Percentiles rank a stretch among this genome's conserved stretches.
These are phyloP conservation scores for Gymnobelideus leadbeateri DNA, from an alignment of 2,113 vertebrate species.

Conservation along the genomic window DNA sequence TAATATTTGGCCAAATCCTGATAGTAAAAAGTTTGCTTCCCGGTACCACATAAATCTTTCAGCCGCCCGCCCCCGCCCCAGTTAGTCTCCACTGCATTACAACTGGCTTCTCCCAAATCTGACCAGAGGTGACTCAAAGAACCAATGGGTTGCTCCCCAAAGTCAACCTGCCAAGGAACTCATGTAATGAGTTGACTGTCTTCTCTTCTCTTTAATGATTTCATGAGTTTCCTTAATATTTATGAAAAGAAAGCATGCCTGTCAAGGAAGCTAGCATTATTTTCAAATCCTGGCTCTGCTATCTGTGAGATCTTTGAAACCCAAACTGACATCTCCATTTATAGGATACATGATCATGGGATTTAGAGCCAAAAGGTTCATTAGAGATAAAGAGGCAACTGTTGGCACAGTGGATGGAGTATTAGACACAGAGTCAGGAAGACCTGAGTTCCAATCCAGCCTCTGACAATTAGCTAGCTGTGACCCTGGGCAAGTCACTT, in stretches of 20 bases:
- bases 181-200: background rate
- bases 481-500: too few relatives aligned
- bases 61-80: too few relatives aligned
- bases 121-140: conserved; percentile 37
- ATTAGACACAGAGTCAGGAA: too few relatives aligned
- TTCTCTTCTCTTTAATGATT: conserved; percentile 14
- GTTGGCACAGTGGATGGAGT: too few relatives aligned
- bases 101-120: conserved; percentile 36
- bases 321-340: conserved; percentile 32
- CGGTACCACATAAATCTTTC: conserved; percentile 55
- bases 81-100: conserved; percentile 31
- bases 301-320: conserved; percentile 4
- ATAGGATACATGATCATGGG: too few relatives aligned
- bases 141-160: background rate
- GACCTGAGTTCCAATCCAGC: too few relatives aligned
- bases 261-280: background rate
- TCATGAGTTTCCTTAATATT: conserved; percentile 41
- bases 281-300: background rate
- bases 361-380: too few relatives aligned
- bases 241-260: conserved; percentile 28
- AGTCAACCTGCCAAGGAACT: background rate
- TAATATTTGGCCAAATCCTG: conserved; percentile 65
- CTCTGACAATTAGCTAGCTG: too few relatives aligned
- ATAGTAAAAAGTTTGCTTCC: conserved; percentile 32
- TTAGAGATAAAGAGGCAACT: too few relatives aligned